phyloP scores from a whole-genome alignment of 1,140 invertebrate genomes.

The Yoshiicerus persimilis region DNA sequence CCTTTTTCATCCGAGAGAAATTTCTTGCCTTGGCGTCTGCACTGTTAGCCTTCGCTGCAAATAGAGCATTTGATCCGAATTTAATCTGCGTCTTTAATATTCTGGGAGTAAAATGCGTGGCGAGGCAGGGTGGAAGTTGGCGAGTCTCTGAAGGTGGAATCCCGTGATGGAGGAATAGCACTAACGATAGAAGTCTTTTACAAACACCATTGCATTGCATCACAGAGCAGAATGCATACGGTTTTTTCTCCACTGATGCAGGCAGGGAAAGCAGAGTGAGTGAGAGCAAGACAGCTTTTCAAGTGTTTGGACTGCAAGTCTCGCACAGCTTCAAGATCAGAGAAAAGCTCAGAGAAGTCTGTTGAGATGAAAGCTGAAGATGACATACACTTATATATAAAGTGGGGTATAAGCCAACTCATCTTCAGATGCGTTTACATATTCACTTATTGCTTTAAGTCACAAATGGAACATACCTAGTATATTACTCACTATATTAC shows the following conservation, averaged over 20 bases:
- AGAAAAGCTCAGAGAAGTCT: too few species aligned
- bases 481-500: not conserved
- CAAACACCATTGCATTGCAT: not conserved
- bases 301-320: not conserved
- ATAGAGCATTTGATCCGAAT: not conserved
- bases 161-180: not conserved
- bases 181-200: not conserved
- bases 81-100: not conserved
- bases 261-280: not conserved
- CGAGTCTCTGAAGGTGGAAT: not conserved
- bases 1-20: not conserved
- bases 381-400: not conserved
- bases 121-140: not conserved
- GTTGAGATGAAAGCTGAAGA: not conserved
- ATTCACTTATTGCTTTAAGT: not conserved
- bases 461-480: not conserved
- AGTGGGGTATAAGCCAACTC: not conserved
- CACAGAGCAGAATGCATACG: not conserved
- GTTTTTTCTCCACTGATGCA: not conserved
- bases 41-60: not conserved
- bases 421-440: not conserved
- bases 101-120: not conserved
- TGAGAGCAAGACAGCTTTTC: not conserved
- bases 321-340: not conserved
- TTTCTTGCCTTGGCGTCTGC: not conserved